Conservation (phyloP, 2,888 invertebrate species). For the Scrobipalpa atriplicella region DNA sequence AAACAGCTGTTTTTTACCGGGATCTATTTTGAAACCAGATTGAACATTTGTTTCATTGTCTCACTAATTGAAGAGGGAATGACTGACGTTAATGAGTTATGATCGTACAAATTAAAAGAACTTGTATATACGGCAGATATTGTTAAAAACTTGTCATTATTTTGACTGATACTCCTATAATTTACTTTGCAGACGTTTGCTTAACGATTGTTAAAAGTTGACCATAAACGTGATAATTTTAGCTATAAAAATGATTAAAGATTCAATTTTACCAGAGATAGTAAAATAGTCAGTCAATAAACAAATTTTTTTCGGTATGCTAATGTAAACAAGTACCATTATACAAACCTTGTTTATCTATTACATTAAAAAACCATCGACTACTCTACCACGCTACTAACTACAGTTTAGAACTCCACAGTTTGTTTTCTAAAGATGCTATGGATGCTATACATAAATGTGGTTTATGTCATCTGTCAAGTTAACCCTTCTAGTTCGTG, state of each 20-base stretch:
- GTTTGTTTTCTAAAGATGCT: neutral
- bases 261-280: too few relatives aligned
- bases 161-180: too few relatives aligned
- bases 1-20: constrained; percentile 17
- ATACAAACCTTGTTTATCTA: neutral
- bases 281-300: too few relatives aligned
- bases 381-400: neutral
- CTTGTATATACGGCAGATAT: neutral
- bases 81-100: constrained; percentile 14
- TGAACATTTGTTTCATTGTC: constrained; percentile 23
- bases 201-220: too few relatives aligned
- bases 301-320: too few relatives aligned
- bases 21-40: constrained; percentile 14
- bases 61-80: constrained; percentile 22
- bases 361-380: neutral
- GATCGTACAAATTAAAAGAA: constrained; percentile 2
- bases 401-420: neutral
- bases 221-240: too few relatives aligned
- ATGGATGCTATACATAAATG: constrained; percentile 6
- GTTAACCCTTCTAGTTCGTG: constrained; percentile 42
- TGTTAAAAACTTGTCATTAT: too few relatives aligned
- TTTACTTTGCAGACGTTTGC: too few relatives aligned
- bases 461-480: constrained; percentile 20
- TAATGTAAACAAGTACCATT: too few relatives aligned
- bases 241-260: too few relatives aligned